A percentile compares a stretch with the other conserved stretches of the same genome.
Conservation (phyloP, 2,797 vertebrate species). For the Heterohyrax brucei region DNA sequence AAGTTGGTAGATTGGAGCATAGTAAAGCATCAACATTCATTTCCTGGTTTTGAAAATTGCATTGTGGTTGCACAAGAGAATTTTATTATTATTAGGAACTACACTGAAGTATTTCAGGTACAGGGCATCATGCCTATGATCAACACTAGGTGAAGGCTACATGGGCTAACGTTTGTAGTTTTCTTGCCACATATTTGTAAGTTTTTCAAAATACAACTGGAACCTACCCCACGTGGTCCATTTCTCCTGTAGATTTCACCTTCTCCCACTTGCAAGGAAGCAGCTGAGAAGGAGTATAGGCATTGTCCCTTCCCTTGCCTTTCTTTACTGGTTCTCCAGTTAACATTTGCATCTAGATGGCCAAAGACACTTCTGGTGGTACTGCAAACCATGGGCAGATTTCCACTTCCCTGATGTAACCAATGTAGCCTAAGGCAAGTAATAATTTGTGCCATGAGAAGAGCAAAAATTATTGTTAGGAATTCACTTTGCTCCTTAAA, state of each 20-base stretch:
- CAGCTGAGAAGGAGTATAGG: background rate
- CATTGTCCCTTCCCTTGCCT: background rate
- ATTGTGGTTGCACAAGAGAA: background rate
- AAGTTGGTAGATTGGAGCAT: background rate
- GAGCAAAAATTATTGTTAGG: background rate
- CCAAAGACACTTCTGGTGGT: background rate
- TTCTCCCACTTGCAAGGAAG: background rate
- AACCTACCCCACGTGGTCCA: background rate
- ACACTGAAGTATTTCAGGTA: background rate
- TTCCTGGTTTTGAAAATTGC: background rate
- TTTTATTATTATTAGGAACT: background rate
- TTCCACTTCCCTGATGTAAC: constrained; percentile 20
- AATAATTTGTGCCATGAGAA: background rate
- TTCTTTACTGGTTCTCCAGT: background rate
- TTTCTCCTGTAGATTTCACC: background rate
- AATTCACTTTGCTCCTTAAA: constrained; percentile 29
- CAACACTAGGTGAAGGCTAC: background rate
- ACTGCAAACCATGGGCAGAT: background rate
- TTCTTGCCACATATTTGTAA: background rate
- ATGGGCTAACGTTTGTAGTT: background rate
- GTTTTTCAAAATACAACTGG: background rate
- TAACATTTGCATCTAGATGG: background rate
- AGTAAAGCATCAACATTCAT: background rate
- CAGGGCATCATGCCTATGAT: background rate
- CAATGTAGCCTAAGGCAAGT: constrained; percentile 38